Conservation (phyloP, 2,797 vertebrate species). For the Poeciliopsis paucimaculata region DNA sequence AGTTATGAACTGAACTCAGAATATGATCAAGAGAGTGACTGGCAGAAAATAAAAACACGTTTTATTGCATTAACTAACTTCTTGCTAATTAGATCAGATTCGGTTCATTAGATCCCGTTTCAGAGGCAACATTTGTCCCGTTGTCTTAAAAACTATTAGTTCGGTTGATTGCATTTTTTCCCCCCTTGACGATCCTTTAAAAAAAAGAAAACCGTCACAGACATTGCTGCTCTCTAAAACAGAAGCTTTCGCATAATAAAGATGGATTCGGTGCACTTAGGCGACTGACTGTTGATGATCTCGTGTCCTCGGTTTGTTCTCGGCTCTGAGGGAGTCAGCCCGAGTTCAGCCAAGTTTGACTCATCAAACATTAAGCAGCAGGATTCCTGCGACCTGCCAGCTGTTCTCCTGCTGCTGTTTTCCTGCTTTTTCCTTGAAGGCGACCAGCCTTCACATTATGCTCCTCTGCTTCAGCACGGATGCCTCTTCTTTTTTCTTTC, state of each 20-base stretch:
- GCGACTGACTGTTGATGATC: conserved; percentile 20
- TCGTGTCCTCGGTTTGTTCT: conserved; percentile 30
- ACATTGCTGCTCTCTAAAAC: conserved; percentile 11
- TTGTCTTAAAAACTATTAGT: conserved; percentile 32
- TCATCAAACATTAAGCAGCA: conserved; percentile 54
- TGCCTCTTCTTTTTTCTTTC: background rate
- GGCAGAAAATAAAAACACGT: conserved; percentile 2
- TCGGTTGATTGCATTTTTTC: conserved; percentile 12
- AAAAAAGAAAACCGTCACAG: background rate
- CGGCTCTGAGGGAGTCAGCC: conserved; percentile 41
- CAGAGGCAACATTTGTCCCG: conserved; percentile 17
- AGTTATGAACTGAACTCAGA: conserved; percentile 6
- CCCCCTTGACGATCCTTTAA: conserved; percentile 28
- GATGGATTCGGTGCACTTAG: conserved; percentile 7
- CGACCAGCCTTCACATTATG: conserved; percentile 7
- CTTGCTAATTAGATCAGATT: conserved; percentile 28
- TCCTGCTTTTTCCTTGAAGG: background rate
- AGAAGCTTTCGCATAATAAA: conserved; percentile 1
- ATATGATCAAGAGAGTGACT: conserved; percentile 6
- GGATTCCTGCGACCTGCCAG: conserved; percentile 40
- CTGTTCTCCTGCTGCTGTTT: conserved; percentile 18
- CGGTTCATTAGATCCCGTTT: conserved; percentile 40
- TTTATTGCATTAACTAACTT: conserved; percentile 29
- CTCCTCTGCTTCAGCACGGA: conserved; percentile 22
- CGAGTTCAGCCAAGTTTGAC: conserved; percentile 47